Evolutionary conservation across 1,140 invertebrate genomes (phyloP).

Genomic region (Zelostemma sp.): DNA sequence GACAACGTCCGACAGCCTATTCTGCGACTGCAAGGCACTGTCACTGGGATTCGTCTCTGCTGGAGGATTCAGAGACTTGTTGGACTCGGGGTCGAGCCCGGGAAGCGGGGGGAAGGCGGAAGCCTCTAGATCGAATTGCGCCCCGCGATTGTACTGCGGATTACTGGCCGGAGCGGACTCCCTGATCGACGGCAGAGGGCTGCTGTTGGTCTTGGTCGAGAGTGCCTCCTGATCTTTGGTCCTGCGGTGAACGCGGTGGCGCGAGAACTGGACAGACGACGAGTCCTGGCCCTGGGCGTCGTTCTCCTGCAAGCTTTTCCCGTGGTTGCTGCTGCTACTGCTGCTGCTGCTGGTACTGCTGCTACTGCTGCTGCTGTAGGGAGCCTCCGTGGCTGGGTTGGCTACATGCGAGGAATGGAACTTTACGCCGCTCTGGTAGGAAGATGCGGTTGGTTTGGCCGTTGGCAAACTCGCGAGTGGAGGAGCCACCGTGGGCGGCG

Average conservation of each 20-base stretch:
- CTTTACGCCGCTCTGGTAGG: slow-evolving; percentile 66
- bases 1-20: slow-evolving; percentile 84
- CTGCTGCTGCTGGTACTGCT: slow-evolving; percentile 42
- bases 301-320: slow-evolving; percentile 55
- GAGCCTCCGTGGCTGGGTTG: slow-evolving; percentile 38
- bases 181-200: slow-evolving; percentile 58
- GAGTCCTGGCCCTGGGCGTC: slow-evolving; percentile 58
- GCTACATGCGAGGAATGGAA: slow-evolving; percentile 64
- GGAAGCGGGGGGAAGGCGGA: slow-evolving; percentile 87
- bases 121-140: slow-evolving; percentile 85
- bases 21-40: slow-evolving; percentile 65
- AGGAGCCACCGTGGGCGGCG: slow-evolving; percentile 47
- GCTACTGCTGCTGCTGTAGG: slow-evolving; percentile 32
- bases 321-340: slow-evolving; percentile 55
- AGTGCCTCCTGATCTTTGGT: slow-evolving; percentile 67
- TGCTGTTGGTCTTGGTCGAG: slow-evolving; percentile 57
- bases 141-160: slow-evolving; percentile 64
- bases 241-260: slow-evolving; percentile 67
- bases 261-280: slow-evolving; percentile 57
- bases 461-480: slow-evolving; percentile 58
- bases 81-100: slow-evolving; percentile 68
- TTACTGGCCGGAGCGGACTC: slow-evolving; percentile 54
- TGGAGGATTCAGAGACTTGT: slow-evolving; percentile 58
- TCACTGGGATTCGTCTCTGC: slow-evolving; percentile 52
- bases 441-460: slow-evolving; percentile 60